phyloP scores from a whole-genome alignment of 2,797 vertebrate genomes.

The Naso thynnoides region DNA sequence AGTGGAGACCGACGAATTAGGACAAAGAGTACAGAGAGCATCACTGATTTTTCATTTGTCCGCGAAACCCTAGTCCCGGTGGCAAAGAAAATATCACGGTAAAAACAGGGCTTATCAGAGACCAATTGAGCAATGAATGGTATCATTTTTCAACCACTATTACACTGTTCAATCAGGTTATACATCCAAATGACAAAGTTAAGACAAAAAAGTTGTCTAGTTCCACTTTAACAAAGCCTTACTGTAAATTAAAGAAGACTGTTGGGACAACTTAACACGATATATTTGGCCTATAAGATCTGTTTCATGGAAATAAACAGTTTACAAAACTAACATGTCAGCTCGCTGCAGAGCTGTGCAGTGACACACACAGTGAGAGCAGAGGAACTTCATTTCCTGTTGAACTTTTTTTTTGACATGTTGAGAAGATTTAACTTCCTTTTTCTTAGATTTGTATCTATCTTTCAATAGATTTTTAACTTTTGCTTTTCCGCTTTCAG shows the following conservation, averaged over 20 bases:
- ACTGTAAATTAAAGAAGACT: not conserved
- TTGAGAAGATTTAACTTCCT: not conserved
- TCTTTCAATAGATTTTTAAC: slow-evolving; percentile 6
- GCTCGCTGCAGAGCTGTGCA: not conserved
- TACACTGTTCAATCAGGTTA: no score
- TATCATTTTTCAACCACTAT: no score
- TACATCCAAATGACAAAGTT: no score
- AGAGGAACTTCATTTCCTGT: not conserved
- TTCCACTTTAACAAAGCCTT: no score
- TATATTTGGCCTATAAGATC: not conserved
- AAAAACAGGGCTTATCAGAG: no score
- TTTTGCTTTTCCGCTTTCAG: slow-evolving; percentile 1
- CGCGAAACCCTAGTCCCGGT: no score
- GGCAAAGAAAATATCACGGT: no score
- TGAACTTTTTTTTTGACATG: not conserved
- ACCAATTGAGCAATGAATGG: no score
- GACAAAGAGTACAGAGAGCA: no score
- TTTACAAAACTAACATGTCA: not conserved
- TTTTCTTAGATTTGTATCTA: not conserved
- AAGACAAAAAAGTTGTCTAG: no score
- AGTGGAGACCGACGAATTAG: no score
- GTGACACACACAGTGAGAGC: not conserved
- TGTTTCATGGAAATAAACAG: not conserved
- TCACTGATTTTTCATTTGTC: no score
- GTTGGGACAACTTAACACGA: not conserved